Evolutionary conservation across 2,113 vertebrate genomes (phyloP).

Genomic region (Lampris incognitus): DNA sequence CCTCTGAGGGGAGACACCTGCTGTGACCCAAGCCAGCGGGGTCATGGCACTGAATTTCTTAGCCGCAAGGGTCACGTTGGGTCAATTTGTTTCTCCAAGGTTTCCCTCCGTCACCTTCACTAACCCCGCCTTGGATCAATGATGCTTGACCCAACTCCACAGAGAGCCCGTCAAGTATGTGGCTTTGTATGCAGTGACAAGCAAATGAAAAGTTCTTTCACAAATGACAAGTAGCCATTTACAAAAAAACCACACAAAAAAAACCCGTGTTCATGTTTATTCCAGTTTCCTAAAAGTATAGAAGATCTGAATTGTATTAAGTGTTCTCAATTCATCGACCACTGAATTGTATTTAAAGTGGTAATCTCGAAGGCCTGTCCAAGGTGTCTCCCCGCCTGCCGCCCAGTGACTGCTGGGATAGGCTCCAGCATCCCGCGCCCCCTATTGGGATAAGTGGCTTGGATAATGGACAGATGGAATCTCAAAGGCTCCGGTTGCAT

Average conservation of each 20-base stretch:
- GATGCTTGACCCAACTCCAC: constrained; percentile 53
- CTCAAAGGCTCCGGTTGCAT: too few relatives aligned
- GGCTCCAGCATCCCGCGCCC: too few relatives aligned
- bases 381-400: too few relatives aligned
- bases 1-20: constrained; percentile 57
- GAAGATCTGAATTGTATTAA: too few relatives aligned
- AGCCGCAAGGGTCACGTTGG: constrained; percentile 39
- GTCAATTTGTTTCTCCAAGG: constrained; percentile 57
- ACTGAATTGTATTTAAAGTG: too few relatives aligned
- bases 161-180: constrained; percentile 38
- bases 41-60: constrained; percentile 55
- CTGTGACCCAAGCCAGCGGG: constrained; percentile 43
- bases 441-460: too few relatives aligned
- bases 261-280: too few relatives aligned
- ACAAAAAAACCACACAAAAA: not conserved
- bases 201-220: not conserved
- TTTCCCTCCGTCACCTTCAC: constrained; percentile 42
- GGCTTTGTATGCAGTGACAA: constrained; percentile 16
- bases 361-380: too few relatives aligned
- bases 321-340: too few relatives aligned
- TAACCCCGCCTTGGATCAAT: constrained; percentile 50
- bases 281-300: too few relatives aligned
- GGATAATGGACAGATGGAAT: too few relatives aligned
- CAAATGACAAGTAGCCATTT: not conserved
- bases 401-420: too few relatives aligned